A percentile compares a stretch with the other conserved stretches of the same genome.
Evolutionary conservation across 2,888 invertebrate species (phyloP).

Genomic region (Merodon equestris): DNA sequence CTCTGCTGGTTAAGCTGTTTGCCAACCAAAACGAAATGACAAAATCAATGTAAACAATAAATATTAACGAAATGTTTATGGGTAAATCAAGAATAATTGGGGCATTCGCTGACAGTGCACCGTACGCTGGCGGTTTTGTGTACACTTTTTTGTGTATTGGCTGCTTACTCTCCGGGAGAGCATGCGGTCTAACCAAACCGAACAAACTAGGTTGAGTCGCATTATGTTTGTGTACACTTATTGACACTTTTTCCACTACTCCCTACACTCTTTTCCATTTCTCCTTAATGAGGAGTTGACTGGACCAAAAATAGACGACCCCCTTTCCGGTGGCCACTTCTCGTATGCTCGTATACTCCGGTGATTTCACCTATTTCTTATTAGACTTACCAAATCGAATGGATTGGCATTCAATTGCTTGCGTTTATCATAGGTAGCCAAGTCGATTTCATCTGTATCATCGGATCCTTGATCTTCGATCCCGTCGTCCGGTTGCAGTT

Average conservation of each 20-base stretch:
- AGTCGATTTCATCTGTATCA: conserved; percentile 80
- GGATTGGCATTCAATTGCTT: conserved; percentile 83
- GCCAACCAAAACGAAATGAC: conserved; percentile 12
- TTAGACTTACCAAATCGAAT: conserved; percentile 84
- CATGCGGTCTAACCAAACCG: conserved; percentile 47
- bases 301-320: conserved; percentile 15
- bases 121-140: conserved; percentile 3
- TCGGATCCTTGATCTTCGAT: conserved; percentile 79
- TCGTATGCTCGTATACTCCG: not conserved
- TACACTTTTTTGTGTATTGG: conserved; percentile 16
- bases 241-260: conserved; percentile 12
- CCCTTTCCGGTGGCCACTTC: conserved; percentile 8
- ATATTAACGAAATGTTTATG: not conserved
- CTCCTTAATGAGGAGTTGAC: not conserved
- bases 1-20: conserved; percentile 83
- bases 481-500: conserved; percentile 71
- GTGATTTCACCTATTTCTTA: conserved; percentile 7
- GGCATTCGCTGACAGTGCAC: not conserved
- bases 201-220: conserved; percentile 47
- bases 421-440: conserved; percentile 80
- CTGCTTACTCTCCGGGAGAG: conserved; percentile 35
- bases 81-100: no score
- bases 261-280: no score
- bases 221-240: conserved; percentile 54
- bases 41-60: conserved; percentile 43